Conservation (phyloP, 2,888 invertebrate species). For the Thereva unica region DNA sequence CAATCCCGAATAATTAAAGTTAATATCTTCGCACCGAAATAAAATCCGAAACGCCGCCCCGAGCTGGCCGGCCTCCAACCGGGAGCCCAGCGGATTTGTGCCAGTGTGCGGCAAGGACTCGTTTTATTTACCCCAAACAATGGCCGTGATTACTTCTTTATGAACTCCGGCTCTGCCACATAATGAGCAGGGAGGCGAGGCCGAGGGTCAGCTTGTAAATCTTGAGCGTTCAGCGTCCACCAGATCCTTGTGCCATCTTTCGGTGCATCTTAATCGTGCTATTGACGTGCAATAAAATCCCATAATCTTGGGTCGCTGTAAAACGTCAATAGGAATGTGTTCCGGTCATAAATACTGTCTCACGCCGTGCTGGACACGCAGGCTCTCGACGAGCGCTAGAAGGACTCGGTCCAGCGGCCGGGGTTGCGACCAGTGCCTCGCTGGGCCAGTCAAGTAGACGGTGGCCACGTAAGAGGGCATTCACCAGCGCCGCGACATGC, state of each 20-base stretch:
- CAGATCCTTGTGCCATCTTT: constrained; percentile 30
- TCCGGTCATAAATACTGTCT: constrained; percentile 38
- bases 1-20: no score
- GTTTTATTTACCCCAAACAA: constrained; percentile 21
- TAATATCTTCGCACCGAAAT: no score
- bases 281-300: constrained; percentile 33
- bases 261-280: constrained; percentile 36
- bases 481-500: constrained; percentile 30
- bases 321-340: constrained; percentile 38
- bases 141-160: constrained; percentile 27
- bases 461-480: constrained; percentile 32
- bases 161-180: constrained; percentile 18
- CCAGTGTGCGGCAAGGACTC: no score
- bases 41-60: no score
- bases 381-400: constrained; percentile 14
- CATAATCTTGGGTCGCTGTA: constrained; percentile 34
- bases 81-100: no score
- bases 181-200: background rate
- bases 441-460: constrained; percentile 21
- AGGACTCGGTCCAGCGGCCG: constrained; percentile 13
- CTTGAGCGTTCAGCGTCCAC: constrained; percentile 5
- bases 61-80: no score
- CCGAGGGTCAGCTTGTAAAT: constrained; percentile 29
- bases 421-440: background rate
- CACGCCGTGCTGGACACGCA: constrained; percentile 31